Conservation (phyloP, 1,140 invertebrate genomes). For the Cylas formicarius region DNA sequence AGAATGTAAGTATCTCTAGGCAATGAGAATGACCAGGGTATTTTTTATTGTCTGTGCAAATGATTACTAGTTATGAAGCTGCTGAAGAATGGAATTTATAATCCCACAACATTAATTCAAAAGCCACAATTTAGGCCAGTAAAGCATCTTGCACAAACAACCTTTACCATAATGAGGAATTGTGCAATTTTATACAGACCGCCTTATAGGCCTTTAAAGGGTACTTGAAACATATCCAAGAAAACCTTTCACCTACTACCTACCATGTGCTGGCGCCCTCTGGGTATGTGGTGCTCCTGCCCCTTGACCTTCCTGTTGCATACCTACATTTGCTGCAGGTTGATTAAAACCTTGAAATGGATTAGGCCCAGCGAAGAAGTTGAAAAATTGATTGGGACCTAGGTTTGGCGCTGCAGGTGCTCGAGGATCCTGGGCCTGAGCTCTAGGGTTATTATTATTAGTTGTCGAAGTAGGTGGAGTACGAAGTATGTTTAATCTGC, state of each 20-base stretch:
- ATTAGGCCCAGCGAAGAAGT: slow-evolving; percentile 30
- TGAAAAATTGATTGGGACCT: slow-evolving; percentile 27
- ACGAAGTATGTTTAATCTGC: slow-evolving; percentile 89
- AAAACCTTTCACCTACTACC: background rate
- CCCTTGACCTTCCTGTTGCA: background rate
- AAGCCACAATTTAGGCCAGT: no score
- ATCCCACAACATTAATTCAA: no score
- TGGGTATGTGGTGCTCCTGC: slow-evolving; percentile 18
- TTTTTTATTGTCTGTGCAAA: no score
- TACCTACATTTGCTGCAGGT: slow-evolving; percentile 8
- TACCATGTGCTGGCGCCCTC: background rate
- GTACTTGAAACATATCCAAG: no score
- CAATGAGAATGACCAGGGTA: no score
- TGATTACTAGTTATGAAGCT: no score
- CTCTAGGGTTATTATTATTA: slow-evolving; percentile 36
- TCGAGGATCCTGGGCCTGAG: slow-evolving; percentile 15
- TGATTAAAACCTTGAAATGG: slow-evolving; percentile 34
- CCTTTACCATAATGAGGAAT: no score
- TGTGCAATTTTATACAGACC: no score
- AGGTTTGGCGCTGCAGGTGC: slow-evolving; percentile 21
- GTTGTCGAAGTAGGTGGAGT: slow-evolving; percentile 45
- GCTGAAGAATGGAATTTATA: no score
- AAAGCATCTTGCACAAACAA: no score
- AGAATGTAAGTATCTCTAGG: no score
- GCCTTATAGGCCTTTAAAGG: no score